A percentile compares a stretch with the other conserved stretches of the same genome.
These are phyloP conservation scores for Sapayoa aenigma DNA, from an alignment of 2,113 vertebrate genomes.

Conservation along the genomic window DNA sequence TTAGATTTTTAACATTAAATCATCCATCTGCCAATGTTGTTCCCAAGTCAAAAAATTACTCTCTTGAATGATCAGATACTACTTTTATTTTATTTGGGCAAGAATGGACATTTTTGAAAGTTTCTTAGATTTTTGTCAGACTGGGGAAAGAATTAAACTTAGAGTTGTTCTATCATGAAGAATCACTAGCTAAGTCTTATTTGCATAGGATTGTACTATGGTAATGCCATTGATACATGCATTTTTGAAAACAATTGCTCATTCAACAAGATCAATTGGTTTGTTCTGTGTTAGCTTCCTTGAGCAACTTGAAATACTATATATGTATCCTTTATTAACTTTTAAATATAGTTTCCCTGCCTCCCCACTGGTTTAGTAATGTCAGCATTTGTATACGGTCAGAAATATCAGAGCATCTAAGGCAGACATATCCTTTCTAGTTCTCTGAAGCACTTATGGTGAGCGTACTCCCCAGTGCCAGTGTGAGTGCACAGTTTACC, in stretches of 20 bases:
- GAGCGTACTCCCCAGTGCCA: rapidly evolving
- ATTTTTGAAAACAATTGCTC: background rate
- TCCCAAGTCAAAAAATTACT: background rate
- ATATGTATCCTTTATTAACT: background rate
- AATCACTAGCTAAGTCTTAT: background rate
- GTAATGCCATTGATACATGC: background rate
- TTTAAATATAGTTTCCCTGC: background rate
- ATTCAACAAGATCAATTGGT: background rate
- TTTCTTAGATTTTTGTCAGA: background rate
- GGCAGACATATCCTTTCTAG: background rate
- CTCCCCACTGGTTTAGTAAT: rapidly evolving
- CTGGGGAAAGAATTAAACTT: background rate
- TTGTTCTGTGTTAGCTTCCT: background rate
- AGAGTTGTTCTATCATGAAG: background rate
- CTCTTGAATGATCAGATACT: background rate
- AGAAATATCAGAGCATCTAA: background rate
- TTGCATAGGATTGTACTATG: background rate
- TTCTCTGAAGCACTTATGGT: background rate
- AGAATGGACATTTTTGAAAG: background rate
- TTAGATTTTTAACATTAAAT: conserved; percentile 22
- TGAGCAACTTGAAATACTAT: background rate
- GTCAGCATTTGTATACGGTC: rapidly evolving
- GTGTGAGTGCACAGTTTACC: background rate
- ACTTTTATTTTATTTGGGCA: background rate
- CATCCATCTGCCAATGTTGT: background rate